Evolutionary conservation across 2,113 vertebrate species (phyloP).

Genomic region (Condylura cristata): DNA sequence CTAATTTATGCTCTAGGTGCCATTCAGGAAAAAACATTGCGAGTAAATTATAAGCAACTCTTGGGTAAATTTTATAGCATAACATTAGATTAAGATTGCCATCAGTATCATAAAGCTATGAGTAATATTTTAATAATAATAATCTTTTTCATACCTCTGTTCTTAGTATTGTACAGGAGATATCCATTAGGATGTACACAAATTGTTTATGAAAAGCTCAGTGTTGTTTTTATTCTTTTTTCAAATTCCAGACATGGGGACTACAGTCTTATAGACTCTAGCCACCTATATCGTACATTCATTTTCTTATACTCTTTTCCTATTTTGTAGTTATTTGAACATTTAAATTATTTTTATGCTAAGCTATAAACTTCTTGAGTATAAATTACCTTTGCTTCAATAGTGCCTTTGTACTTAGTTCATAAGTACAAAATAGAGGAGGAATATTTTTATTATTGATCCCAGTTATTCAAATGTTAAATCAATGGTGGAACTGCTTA

Average conservation of each 20-base stretch:
- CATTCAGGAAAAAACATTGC: not conserved
- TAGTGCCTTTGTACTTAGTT: not conserved
- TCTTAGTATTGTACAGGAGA: not conserved
- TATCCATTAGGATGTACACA: not conserved
- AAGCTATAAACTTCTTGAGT: not conserved
- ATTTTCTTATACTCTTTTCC: not conserved
- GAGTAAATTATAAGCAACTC: not conserved
- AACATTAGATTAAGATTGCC: not conserved
- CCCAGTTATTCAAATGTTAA: not conserved
- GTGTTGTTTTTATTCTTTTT: not conserved
- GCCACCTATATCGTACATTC: not conserved
- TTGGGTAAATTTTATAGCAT: not conserved
- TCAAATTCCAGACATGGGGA: not conserved
- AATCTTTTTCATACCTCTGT: not conserved
- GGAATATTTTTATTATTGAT: not conserved
- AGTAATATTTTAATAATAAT: not conserved
- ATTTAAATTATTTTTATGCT: not conserved
- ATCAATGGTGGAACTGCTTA: not conserved
- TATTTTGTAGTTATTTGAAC: not conserved
- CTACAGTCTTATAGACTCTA: not conserved
- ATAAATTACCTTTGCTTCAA: not conserved
- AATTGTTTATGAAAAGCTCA: not conserved
- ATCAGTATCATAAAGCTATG: not conserved
- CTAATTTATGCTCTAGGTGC: not conserved
- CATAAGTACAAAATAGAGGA: not conserved